Percentiles rank a stretch among this genome's conserved stretches.
Conservation (phyloP, 2,113 vertebrate genomes). For the Solea senegalensis region DNA sequence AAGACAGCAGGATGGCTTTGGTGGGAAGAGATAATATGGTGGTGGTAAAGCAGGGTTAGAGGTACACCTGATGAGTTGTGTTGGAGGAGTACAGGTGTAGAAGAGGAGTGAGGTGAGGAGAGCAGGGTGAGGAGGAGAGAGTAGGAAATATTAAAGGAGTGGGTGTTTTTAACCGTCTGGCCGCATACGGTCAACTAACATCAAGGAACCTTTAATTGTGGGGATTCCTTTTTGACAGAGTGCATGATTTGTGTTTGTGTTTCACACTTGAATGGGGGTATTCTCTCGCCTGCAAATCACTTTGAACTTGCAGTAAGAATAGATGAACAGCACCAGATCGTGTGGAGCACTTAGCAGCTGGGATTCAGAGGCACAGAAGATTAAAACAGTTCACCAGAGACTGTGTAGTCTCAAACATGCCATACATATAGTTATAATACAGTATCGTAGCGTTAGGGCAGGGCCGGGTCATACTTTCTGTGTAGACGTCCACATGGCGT, state of each 20-base stretch:
- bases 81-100: not conserved
- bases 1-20: slow-evolving; percentile 2
- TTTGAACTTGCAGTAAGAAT: slow-evolving; percentile 29
- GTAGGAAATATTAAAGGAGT: slow-evolving; percentile 26
- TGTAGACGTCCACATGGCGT: no score
- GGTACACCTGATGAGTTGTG: not conserved
- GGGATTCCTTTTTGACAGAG: slow-evolving; percentile 36
- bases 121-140: not conserved
- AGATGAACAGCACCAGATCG: slow-evolving; percentile 23
- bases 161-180: slow-evolving; percentile 11
- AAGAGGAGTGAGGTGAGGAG: slow-evolving; percentile 13
- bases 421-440: not conserved
- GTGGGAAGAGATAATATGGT: slow-evolving; percentile 10
- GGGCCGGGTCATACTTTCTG: no score
- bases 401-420: slow-evolving; percentile 17
- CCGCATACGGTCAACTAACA: slow-evolving; percentile 19
- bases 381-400: slow-evolving; percentile 29
- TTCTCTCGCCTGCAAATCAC: slow-evolving; percentile 46
- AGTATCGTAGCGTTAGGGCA: not conserved
- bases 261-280: slow-evolving; percentile 37
- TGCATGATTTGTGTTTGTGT: slow-evolving; percentile 35
- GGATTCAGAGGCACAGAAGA: slow-evolving; percentile 32
- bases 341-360: slow-evolving; percentile 21
- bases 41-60: not conserved
- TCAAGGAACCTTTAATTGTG: slow-evolving; percentile 34